Percentiles rank a stretch among this genome's conserved stretches.
Conservation (phyloP, 2,888 invertebrate species). For the Phania funesta region DNA sequence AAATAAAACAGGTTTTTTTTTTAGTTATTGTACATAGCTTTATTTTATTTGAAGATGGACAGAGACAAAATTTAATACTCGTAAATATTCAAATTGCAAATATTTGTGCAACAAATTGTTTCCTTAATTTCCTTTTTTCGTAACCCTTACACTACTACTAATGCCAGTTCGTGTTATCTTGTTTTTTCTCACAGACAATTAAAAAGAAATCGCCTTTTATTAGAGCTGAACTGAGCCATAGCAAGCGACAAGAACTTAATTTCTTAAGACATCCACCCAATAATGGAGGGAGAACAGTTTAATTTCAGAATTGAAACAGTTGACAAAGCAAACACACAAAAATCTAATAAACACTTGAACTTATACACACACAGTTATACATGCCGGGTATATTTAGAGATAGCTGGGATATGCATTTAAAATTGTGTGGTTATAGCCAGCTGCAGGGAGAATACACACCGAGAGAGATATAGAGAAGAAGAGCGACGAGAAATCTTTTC, state of each 20-base stretch:
- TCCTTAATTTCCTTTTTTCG: conserved; percentile 13
- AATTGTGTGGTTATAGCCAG: conserved; percentile 4
- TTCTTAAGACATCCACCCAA: conserved; percentile 23
- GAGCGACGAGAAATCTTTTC: conserved; percentile 31
- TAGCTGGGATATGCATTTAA: conserved; percentile 5
- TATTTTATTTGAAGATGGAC: background rate
- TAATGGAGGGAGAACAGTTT: conserved; percentile 5
- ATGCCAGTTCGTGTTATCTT: background rate
- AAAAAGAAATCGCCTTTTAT: conserved; percentile 49
- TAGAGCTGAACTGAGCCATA: conserved; percentile 10
- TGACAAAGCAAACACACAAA: conserved; percentile 42
- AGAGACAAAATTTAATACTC: background rate
- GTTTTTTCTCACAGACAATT: conserved; percentile 39
- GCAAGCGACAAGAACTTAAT: conserved; percentile 23
- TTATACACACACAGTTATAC: background rate
- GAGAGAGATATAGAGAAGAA: background rate
- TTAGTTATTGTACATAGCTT: no score
- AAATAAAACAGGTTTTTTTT: background rate
- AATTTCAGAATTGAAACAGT: conserved; percentile 49
- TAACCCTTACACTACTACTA: background rate
- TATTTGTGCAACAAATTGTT: conserved; percentile 28
- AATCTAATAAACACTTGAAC: conserved; percentile 48
- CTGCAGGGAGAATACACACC: background rate
- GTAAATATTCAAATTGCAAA: conserved; percentile 25
- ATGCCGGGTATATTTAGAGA: background rate